phyloP scores from a whole-genome alignment of 2,113 vertebrate species.

The Psittacara wagleri region DNA sequence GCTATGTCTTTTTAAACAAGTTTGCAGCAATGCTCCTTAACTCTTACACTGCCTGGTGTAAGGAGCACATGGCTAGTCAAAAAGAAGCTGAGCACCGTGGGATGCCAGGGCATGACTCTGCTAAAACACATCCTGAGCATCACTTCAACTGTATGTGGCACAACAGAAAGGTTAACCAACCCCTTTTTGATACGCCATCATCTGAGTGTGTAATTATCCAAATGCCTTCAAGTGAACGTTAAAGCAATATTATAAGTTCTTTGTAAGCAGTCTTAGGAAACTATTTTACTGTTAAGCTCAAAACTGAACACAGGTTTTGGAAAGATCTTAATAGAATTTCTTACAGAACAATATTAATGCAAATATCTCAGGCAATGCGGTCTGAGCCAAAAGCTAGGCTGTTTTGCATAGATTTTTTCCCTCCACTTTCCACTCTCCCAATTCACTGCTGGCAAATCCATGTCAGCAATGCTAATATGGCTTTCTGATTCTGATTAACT shows the following conservation, averaged over 20 bases:
- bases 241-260: background rate
- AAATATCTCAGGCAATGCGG: background rate
- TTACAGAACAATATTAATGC: background rate
- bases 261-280: background rate
- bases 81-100: background rate
- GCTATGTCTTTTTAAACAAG: background rate
- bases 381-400: background rate
- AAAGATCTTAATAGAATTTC: background rate
- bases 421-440: background rate
- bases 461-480: background rate
- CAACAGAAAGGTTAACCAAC: background rate
- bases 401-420: background rate
- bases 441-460: background rate
- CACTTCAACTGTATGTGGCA: rapidly evolving
- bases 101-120: background rate
- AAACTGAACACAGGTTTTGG: background rate
- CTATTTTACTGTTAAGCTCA: background rate
- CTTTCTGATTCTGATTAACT: conserved; percentile 41
- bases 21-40: background rate
- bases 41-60: background rate
- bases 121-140: background rate
- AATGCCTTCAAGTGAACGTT: background rate
- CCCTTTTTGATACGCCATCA: background rate
- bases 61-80: rapidly evolving
- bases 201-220: background rate